These are phyloP conservation scores for Dryocosmus kuriphilus DNA, from an alignment of 2,888 invertebrate species.

Conservation along the genomic window DNA sequence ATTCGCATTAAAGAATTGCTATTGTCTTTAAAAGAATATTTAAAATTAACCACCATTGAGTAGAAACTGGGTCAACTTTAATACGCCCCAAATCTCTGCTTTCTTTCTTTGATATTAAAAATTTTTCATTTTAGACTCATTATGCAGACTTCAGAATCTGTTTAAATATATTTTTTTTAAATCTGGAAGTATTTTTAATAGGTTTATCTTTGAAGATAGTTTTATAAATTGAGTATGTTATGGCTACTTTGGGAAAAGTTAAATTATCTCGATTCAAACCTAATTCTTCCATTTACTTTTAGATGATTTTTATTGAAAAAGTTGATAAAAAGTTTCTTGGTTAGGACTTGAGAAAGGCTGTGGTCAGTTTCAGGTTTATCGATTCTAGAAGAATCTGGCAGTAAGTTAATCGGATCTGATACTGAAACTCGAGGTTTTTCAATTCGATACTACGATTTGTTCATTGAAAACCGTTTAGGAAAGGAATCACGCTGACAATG, in stretches of 20 bases:
- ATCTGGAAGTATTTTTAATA: background rate
- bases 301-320: background rate
- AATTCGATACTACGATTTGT: background rate
- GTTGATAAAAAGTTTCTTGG: background rate
- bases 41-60: conserved; percentile 17
- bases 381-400: background rate
- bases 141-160: background rate
- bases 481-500: background rate
- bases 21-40: conserved; percentile 20
- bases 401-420: conserved; percentile 5
- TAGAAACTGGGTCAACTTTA: conserved; percentile 27
- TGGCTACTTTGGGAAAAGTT: background rate
- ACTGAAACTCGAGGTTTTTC: conserved; percentile 11
- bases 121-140: background rate
- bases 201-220: background rate
- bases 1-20: conserved; percentile 7
- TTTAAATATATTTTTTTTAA: background rate
- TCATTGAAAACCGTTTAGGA: background rate
- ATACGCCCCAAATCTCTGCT: background rate
- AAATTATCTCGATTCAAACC: background rate
- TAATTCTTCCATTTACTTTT: background rate
- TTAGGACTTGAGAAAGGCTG: conserved; percentile 1
- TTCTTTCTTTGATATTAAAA: background rate
- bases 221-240: conserved; percentile 9
- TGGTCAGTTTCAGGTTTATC: conserved; percentile 22